Evolutionary conservation across 2,113 vertebrate species (phyloP).

Genomic region (Artemisiospiza belli): DNA sequence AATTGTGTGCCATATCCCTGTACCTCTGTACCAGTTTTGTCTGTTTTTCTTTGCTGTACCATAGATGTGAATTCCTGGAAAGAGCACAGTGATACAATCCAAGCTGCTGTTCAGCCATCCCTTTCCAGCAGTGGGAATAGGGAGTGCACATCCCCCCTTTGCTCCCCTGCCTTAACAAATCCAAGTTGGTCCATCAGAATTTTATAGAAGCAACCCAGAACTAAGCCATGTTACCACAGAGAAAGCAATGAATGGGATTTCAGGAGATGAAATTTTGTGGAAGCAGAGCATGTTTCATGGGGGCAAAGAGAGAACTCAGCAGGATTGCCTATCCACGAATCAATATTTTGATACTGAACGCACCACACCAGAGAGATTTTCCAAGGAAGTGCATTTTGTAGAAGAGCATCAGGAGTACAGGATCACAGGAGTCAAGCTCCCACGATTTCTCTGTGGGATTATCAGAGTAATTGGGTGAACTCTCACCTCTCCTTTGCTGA

Average conservation of each 20-base stretch:
- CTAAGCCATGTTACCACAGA: background rate
- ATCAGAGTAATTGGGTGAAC: background rate
- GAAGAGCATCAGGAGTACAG: background rate
- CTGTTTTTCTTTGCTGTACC: background rate
- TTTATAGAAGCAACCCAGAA: fast-evolving
- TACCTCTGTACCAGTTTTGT: background rate
- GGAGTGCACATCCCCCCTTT: background rate
- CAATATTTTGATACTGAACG: background rate
- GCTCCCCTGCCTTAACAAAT: background rate
- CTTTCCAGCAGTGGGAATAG: background rate
- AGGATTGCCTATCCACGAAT: background rate
- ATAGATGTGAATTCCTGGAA: background rate
- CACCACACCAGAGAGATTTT: background rate
- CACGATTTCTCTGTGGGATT: background rate
- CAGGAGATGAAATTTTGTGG: background rate
- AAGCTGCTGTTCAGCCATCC: background rate
- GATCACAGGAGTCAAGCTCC: background rate
- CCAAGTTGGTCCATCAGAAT: background rate
- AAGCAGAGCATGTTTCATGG: background rate
- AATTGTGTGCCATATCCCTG: background rate
- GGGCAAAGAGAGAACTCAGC: background rate
- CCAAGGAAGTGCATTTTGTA: background rate
- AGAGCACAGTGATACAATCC: background rate
- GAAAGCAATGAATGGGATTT: background rate
- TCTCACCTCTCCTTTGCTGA: background rate